These are phyloP conservation scores for Xerus rutilus DNA, from an alignment of 2,797 vertebrate species.

Conservation along the genomic window DNA sequence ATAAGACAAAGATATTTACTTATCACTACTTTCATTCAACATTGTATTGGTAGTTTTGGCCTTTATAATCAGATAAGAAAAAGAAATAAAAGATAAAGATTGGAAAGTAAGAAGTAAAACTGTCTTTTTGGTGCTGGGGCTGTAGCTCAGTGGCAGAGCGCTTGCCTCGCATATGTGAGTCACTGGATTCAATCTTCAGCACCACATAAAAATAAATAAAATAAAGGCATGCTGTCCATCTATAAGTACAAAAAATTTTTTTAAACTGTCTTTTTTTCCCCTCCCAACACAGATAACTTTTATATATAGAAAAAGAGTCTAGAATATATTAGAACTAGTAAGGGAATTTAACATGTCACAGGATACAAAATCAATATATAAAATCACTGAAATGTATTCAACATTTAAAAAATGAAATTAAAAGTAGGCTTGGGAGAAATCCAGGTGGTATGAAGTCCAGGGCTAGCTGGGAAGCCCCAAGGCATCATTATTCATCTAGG, in stretches of 20 bases:
- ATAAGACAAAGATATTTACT: neutral
- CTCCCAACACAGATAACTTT: neutral
- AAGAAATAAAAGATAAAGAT: neutral
- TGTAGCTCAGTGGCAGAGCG: no score
- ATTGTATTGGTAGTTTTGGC: neutral
- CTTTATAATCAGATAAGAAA: neutral
- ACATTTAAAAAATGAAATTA: constrained; percentile 35
- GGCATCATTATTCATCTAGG: neutral
- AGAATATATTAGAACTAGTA: constrained; percentile 37
- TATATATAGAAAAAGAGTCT: constrained; percentile 11
- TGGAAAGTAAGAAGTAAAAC: neutral
- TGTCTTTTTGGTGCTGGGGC: neutral
- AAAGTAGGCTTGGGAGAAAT: neutral
- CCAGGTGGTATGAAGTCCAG: neutral
- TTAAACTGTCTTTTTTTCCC: neutral
- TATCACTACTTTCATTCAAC: neutral
- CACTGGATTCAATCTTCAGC: no score
- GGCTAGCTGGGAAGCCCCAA: neutral
- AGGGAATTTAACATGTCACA: neutral
- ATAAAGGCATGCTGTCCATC: no score
- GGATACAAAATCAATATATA: neutral
- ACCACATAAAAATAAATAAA: no score
- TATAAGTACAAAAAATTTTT: no score
- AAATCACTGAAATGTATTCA: neutral
- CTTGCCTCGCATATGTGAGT: no score